These are phyloP conservation scores for Ceratina australensis DNA, from an alignment of 1,140 invertebrate species.

Conservation along the genomic window DNA sequence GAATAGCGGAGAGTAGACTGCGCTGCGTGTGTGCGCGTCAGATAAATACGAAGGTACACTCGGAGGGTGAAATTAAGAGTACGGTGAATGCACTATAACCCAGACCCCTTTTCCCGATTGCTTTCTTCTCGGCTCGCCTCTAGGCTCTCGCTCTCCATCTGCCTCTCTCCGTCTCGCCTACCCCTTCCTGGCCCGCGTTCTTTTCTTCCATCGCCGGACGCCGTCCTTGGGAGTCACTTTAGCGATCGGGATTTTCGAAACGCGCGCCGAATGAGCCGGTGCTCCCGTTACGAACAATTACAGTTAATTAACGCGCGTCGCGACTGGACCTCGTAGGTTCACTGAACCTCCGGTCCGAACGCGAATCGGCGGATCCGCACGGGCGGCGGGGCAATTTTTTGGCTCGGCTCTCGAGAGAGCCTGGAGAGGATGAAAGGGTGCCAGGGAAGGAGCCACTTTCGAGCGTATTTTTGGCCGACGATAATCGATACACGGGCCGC, in stretches of 20 bases:
- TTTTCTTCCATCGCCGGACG: neutral
- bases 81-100: constrained; percentile 12
- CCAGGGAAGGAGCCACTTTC: constrained; percentile 24
- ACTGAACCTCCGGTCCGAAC: constrained; percentile 29
- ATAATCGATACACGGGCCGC: constrained; percentile 56
- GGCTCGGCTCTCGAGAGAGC: neutral
- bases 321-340: constrained; percentile 16
- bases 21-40: too few relatives aligned
- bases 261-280: neutral
- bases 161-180: neutral
- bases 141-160: constrained; percentile 18
- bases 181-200: neutral
- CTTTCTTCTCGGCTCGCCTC: constrained; percentile 6
- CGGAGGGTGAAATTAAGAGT: constrained; percentile 40
- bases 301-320: constrained; percentile 46
- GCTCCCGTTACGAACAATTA: constrained; percentile 43
- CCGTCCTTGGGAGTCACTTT: neutral
- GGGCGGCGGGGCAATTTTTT: too few relatives aligned
- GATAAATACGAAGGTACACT: too few relatives aligned
- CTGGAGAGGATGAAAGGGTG: neutral
- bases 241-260: neutral
- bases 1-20: too few relatives aligned
- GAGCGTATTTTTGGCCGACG: constrained; percentile 53
- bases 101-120: neutral
- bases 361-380: too few relatives aligned